A percentile compares a stretch with the other conserved stretches of the same genome.
Evolutionary conservation across 2,113 vertebrate species (phyloP).

Genomic region (Origma solitaria): DNA sequence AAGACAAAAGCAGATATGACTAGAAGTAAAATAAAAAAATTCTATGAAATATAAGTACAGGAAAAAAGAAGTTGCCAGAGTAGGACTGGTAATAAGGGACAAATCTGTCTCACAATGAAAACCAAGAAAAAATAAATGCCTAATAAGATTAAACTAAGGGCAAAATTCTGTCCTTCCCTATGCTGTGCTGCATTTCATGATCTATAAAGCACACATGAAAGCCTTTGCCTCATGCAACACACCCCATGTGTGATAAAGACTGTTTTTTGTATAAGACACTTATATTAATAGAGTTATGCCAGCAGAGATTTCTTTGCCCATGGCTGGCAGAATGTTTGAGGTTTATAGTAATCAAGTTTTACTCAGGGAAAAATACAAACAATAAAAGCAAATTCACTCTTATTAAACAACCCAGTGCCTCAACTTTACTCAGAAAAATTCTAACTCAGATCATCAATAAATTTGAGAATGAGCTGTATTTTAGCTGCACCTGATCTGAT

Average conservation of each 20-base stretch:
- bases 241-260: background rate
- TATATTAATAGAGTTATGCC: background rate
- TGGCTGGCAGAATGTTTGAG: background rate
- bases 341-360: background rate
- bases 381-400: background rate
- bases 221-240: background rate
- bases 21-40: constrained; percentile 49
- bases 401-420: background rate
- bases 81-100: background rate
- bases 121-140: background rate
- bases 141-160: background rate
- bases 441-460: background rate
- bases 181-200: background rate
- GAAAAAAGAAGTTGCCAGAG: constrained; percentile 34
- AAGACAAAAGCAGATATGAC: constrained; percentile 62
- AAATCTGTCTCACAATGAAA: background rate
- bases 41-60: constrained; percentile 52
- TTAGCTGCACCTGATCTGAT: background rate
- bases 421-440: background rate
- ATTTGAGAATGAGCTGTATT: background rate
- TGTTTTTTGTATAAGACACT: background rate
- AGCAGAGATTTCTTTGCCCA: background rate
- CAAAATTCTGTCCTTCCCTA: background rate
- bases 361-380: background rate
- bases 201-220: background rate